These are phyloP conservation scores for Turritopsis rubra DNA, from an alignment of 30 jellyfish, hydroid and myxozoan genomes.

Conservation along the genomic window DNA sequence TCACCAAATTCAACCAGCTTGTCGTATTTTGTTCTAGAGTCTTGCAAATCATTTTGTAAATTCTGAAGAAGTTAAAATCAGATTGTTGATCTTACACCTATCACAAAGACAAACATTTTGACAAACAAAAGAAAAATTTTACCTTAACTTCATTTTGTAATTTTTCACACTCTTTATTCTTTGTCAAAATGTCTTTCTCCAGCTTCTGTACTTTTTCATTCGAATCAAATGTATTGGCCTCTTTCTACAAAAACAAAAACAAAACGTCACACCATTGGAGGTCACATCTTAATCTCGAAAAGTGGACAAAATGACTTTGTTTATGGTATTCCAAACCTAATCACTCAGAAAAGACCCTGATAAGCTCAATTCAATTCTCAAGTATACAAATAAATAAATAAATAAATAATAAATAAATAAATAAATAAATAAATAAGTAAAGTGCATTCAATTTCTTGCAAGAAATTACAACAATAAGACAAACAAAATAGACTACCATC, in stretches of 20 bases:
- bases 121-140: too few relatives aligned
- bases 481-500: neutral
- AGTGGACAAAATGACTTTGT: too few relatives aligned
- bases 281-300: neutral
- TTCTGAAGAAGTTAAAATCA: conserved; percentile 35
- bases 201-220: conserved; percentile 27
- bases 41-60: conserved; percentile 54
- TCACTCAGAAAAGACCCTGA: too few relatives aligned
- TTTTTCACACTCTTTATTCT: conserved; percentile 28
- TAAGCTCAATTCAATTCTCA: too few relatives aligned
- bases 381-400: too few relatives aligned
- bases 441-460: too few relatives aligned
- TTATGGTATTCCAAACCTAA: too few relatives aligned
- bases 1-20: conserved; percentile 86
- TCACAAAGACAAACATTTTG: too few relatives aligned
- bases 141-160: conserved; percentile 58
- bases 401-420: too few relatives aligned
- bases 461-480: too few relatives aligned
- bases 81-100: neutral
- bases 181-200: conserved; percentile 37
- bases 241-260: conserved; percentile 44
- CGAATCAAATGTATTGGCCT: conserved; percentile 38
- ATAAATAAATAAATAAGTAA: too few relatives aligned
- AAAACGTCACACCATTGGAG: neutral
- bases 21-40: conserved; percentile 66